Evolutionary conservation across 1,140 invertebrate species (phyloP).

Genomic region (Lepeophtheirus salmonis): DNA sequence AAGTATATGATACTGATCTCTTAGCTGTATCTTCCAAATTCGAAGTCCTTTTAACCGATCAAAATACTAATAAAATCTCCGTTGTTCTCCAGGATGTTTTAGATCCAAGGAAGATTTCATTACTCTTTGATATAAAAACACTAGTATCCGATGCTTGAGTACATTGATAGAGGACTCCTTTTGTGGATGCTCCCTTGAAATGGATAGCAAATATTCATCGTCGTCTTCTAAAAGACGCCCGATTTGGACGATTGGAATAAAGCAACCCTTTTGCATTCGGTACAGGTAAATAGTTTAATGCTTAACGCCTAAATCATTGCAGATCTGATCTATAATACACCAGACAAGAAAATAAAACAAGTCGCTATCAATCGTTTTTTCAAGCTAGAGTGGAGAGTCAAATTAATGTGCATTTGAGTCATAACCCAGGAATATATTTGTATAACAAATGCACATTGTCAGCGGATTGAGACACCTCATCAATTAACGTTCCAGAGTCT

Average conservation of each 20-base stretch:
- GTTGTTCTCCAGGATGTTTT: conserved; percentile 45
- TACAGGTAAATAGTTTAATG: conserved; percentile 92
- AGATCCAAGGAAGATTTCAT: conserved; percentile 40
- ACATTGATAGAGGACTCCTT: conserved; percentile 58
- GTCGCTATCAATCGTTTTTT: too few species aligned
- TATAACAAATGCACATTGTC: conserved; percentile 90
- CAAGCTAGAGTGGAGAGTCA: too few species aligned
- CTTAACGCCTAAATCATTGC: conserved; percentile 79
- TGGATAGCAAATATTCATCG: conserved; percentile 46
- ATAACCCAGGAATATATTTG: too few species aligned
- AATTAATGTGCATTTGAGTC: too few species aligned
- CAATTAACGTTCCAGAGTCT: conserved; percentile 50
- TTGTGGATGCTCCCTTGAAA: conserved; percentile 35
- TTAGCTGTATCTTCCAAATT: conserved; percentile 92
- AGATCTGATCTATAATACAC: conserved; percentile 72
- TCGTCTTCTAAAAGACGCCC: conserved; percentile 79
- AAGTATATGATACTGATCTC: conserved; percentile 74
- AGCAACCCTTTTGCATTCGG: conserved; percentile 59
- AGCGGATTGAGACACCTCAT: conserved; percentile 58
- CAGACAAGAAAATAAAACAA: too few species aligned
- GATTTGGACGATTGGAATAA: conserved; percentile 60
- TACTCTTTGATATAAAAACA: conserved; percentile 57
- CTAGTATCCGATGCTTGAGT: conserved; percentile 67
- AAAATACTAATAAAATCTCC: conserved; percentile 48
- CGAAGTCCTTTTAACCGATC: conserved; percentile 50